Conservation (phyloP, 2,888 invertebrate genomes). For the Creontiades dilutus region DNA sequence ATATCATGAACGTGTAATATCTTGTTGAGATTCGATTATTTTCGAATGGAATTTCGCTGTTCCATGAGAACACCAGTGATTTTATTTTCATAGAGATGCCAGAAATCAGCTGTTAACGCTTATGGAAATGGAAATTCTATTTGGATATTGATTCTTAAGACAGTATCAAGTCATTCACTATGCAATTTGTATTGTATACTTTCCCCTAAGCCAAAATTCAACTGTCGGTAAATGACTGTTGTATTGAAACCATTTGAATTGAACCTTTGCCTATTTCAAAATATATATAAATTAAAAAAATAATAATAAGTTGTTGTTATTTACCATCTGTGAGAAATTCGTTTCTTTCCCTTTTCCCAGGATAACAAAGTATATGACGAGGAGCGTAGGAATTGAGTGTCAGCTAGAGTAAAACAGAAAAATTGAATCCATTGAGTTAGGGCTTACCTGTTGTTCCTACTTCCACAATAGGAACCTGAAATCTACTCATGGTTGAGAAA, state of each 20-base stretch:
- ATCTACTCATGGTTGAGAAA: too few species aligned
- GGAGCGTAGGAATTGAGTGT: too few species aligned
- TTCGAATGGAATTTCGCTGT: constrained; percentile 25
- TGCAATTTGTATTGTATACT: constrained; percentile 63
- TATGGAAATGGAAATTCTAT: constrained; percentile 2
- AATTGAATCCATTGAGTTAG: too few species aligned
- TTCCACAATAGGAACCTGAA: too few species aligned
- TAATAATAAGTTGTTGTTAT: background rate
- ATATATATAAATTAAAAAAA: constrained; percentile 59
- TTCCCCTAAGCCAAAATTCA: constrained; percentile 57
- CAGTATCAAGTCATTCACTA: constrained; percentile 33
- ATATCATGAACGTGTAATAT: constrained; percentile 27
- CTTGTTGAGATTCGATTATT: constrained; percentile 20
- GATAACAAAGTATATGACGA: too few species aligned
- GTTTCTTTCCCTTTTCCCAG: too few species aligned
- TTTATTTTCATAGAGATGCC: constrained; percentile 39
- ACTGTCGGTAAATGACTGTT: constrained; percentile 66
- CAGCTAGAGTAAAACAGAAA: too few species aligned
- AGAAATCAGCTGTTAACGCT: constrained; percentile 25
- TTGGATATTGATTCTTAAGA: constrained; percentile 26
- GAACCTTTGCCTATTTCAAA: constrained; percentile 68
- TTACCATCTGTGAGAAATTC: too few species aligned
- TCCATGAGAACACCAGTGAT: constrained; percentile 15
- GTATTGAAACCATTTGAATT: constrained; percentile 66
- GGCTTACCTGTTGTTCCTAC: too few species aligned